Percentiles rank a stretch among this genome's conserved stretches.
phyloP scores from a whole-genome alignment of 2,888 invertebrate genomes.

The Cryptosula pallasiana region DNA sequence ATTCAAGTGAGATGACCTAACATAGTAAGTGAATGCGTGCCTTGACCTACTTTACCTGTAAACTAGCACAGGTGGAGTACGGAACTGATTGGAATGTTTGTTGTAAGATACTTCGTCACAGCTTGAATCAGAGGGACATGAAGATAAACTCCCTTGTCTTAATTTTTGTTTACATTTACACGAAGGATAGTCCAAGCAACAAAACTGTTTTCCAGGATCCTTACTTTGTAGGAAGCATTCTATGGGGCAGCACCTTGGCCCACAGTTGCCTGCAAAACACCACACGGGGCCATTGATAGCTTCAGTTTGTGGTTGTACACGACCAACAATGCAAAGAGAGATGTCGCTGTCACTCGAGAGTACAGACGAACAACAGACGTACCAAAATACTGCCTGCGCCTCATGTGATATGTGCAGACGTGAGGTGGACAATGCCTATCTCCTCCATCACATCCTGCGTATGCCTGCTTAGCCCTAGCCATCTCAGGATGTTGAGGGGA shows the following conservation, averaged over 20 bases:
- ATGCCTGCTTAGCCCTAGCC: background rate
- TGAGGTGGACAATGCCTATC: slow-evolving; percentile 5
- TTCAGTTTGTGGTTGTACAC: too few relatives aligned
- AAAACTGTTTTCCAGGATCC: background rate
- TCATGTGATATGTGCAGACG: slow-evolving; percentile 12
- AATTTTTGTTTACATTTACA: background rate
- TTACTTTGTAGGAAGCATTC: background rate
- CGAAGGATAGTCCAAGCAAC: background rate
- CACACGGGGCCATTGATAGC: background rate
- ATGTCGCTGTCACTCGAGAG: too few relatives aligned
- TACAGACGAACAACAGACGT: too few relatives aligned
- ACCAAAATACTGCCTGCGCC: slow-evolving; percentile 6
- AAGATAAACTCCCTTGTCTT: background rate
- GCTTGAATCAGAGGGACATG: slow-evolving; percentile 8
- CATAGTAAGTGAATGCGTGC: too few relatives aligned
- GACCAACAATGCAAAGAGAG: too few relatives aligned
- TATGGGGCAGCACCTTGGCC: slow-evolving; percentile 11
- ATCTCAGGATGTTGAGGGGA: background rate
- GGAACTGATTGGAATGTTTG: background rate
- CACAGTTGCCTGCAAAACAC: background rate
- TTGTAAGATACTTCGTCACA: background rate
- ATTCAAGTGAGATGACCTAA: too few relatives aligned
- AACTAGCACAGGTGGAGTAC: slow-evolving; percentile 23
- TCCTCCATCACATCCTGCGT: background rate
- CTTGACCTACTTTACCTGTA: too few relatives aligned